Percentiles rank a stretch among this genome's conserved stretches.
phyloP scores from a whole-genome alignment of 2,888 invertebrate genomes.

The Hedychridium roseum region DNA sequence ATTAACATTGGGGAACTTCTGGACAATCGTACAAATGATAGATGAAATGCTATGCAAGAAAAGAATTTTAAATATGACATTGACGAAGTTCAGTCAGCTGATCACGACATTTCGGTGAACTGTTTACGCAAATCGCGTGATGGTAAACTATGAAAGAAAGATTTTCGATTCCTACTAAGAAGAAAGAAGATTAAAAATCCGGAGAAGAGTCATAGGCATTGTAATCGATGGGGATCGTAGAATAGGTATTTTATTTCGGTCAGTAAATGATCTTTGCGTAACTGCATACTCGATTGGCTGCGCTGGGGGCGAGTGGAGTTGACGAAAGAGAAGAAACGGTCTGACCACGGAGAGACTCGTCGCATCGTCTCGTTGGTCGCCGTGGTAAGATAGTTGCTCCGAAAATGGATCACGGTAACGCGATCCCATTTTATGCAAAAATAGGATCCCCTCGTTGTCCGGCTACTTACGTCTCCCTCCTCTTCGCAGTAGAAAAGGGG shows the following conservation, averaged over 20 bases:
- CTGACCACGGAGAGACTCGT: constrained; percentile 27
- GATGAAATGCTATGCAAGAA: too few relatives aligned
- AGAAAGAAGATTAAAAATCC: neutral
- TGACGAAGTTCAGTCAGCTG: constrained; percentile 19
- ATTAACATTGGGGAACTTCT: too few relatives aligned
- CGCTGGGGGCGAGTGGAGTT: too few relatives aligned
- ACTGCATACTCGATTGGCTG: constrained; percentile 44
- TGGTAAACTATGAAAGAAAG: too few relatives aligned
- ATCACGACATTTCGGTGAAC: constrained; percentile 1
- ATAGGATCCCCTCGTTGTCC: constrained; percentile 64
- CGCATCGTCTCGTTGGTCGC: constrained; percentile 52
- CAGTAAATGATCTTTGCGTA: constrained; percentile 60
- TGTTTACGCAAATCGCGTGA: constrained; percentile 8
- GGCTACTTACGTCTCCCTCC: constrained; percentile 27
- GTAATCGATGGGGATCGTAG: neutral
- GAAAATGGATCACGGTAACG: constrained; percentile 73
- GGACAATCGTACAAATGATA: too few relatives aligned
- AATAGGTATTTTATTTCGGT: constrained; percentile 56
- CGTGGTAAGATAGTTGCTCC: constrained; percentile 69
- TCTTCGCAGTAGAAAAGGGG: too few relatives aligned
- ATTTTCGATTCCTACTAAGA: too few relatives aligned
- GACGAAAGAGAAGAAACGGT: constrained; percentile 19
- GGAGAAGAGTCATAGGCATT: neutral
- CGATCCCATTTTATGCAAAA: constrained; percentile 66
- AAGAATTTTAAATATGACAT: constrained; percentile 24